Evolutionary conservation across 2,113 vertebrate genomes (phyloP), one percentile per base, ranked within the genome.

Genomic region (Chamaetylas fuelleborni): DNA sequence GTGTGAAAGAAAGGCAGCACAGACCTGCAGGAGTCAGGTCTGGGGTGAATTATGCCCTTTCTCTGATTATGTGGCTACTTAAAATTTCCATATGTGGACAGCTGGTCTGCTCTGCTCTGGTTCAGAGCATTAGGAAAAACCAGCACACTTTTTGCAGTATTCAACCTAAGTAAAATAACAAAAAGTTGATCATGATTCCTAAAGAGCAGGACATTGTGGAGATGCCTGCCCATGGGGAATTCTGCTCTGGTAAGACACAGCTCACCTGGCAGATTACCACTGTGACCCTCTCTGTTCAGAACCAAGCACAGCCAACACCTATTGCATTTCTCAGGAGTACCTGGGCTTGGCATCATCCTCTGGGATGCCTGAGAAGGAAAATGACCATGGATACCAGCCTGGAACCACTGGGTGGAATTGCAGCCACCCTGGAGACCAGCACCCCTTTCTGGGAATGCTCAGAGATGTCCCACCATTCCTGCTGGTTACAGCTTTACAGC

Each of bases 381-480:
- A 57, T 1, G 2, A 42, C 34, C 45, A 5, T 13, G 23, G 54
- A 42, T 51, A 45, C 34, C 7, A 14, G 2, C 36, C 43, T 50
- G 40, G 72, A 64, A 64, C 8, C 0, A 0, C 33, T n/a, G 65
- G 42, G 24, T 51, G 71, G 72, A 19, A 58, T 23, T 43, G 33
- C 53, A 77, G 45, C 62, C 62, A 60, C 17, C 53, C 53, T 36
- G 22, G 36, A 36, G 20, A 77, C 36, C 50, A 50, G 7, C 31
- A 31, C 11, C 43, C 50, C 31, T 31, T 42, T 26, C 31, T 86
- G 53, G 53, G 45, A 36, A 51, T 42, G 25, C 43, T 34, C 70
- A 66, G 51, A 51, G 14, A 14, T 26, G 53, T 67, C 53, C 53
- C 58, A 0, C 9, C 31, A 12, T 36, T 50, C 0, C 0, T 51